Evolutionary conservation across 2,797 vertebrate species (phyloP), one percentile per base, ranked within the genome.

Genomic region (Esox masquinongy): DNA sequence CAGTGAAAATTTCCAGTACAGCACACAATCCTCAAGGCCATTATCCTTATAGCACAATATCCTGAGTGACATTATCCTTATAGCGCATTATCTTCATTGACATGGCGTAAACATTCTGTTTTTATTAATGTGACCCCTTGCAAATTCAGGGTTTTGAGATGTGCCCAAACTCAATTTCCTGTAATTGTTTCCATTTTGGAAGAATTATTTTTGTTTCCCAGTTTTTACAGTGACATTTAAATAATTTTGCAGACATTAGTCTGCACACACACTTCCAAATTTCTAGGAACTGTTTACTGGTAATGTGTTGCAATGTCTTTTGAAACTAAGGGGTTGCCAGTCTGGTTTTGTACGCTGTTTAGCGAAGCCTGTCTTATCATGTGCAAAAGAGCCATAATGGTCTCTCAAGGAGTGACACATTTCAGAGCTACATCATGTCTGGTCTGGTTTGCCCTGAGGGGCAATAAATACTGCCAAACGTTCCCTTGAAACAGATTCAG

Each of bases 351-450:
- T 85, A 86, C 87, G 81, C 12, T 11, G 66, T 71, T 77, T 66
- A 49, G 50, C 26, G 39, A 80, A 72, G 64, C 84, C 78, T 81
- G 87, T 80, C 84, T 47, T 70, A 9, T 74, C 88, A 59, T 78
- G 79, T 61, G 79, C 83, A 80, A 80, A 82, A 70, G 77, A 77
- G 70, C 78, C 29, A 43, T 1, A 69, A 72, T 69, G 80, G 77
- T 85, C 74, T 70, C 47, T 76, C 63, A 71, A 63, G 64, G 34
- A 15, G 73, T 80, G 79, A 88, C 83, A 82, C 77, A 70, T 78
- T 88, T 75, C 75, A 72, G 81, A 86, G 82, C 79, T 74, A 39
- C 12, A 1, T 67, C 47, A 1, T 82, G 84, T 84, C 82, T 82
- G 77, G 79, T 77, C 74, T 77, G 36, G 80, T 70, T 80, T 74